These are phyloP conservation scores for Galerucella pusilla DNA, from an alignment of 2,888 invertebrate species.

Conservation along the genomic window DNA sequence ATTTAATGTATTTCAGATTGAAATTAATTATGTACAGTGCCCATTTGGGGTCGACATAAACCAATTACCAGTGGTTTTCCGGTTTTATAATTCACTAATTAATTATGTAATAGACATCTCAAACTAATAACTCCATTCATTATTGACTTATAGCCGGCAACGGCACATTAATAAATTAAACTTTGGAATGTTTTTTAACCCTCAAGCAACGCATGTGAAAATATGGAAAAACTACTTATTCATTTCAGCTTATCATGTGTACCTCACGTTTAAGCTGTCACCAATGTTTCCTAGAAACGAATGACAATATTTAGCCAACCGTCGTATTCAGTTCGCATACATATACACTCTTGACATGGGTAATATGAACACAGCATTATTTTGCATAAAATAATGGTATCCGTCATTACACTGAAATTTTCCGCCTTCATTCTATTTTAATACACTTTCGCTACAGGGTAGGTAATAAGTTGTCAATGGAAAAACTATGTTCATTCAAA, in stretches of 20 bases:
- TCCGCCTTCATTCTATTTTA: not conserved
- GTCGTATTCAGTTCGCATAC: constrained; percentile 19
- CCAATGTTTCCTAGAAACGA: constrained; percentile 17
- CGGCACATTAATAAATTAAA: not conserved
- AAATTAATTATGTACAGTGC: too few relatives aligned
- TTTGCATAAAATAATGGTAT: constrained; percentile 26
- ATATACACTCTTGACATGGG: constrained; percentile 13
- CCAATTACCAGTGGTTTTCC: too few relatives aligned
- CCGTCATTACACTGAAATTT: constrained; percentile 22
- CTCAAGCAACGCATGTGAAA: not conserved
- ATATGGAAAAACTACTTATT: not conserved
- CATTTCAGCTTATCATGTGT: not conserved
- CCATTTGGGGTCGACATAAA: too few relatives aligned
- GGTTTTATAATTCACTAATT: too few relatives aligned
- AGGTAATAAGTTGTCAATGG: not conserved
- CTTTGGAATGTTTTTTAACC: not conserved
- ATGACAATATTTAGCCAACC: constrained; percentile 27
- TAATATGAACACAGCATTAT: constrained; percentile 26
- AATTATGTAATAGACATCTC: too few relatives aligned
- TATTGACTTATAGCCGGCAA: too few relatives aligned
- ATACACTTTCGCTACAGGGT: not conserved
- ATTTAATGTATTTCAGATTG: too few relatives aligned
- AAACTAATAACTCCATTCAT: too few relatives aligned
- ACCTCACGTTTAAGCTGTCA: constrained; percentile 17
- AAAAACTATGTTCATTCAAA: not conserved